Base-by-base conservation (phyloP, 1,140 invertebrate genomes). In the Plodia interpunctella region DNA sequence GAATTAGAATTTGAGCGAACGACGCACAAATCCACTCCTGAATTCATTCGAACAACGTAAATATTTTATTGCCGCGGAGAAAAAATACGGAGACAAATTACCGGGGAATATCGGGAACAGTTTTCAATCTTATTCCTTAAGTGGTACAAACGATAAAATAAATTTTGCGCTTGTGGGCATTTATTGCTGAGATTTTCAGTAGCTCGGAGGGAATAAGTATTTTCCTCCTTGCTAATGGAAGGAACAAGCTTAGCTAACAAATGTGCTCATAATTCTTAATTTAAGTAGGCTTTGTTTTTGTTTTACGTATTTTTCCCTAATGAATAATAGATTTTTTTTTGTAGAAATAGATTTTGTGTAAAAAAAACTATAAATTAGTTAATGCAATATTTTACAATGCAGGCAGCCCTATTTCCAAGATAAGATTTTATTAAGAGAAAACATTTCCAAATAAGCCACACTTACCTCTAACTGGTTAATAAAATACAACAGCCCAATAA, bases 91-190 rank as follows among this genome's bases (percentile, higher is more conserved):
- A 62, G 65, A 74, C 65, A 81, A 85, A 86, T 85, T 86, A 84
- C 79, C 73, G 72, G 63, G 73, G 80, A 88, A 86, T 84, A 84
- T 87, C 75, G 77, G 76, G 75, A 80, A 74, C 72, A 79, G 77
- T 86, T 88, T 82, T 80, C 80, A 87, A 84, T 86, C 83, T 80
- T 85, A 89, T 88, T 87, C 75, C 82, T 86, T 89, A 87, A 88
- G 87, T 89, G 87, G 81, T 80, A 79, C 79, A 84, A 80, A 83
- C 85, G 76, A 89, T 89, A 86, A 89, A 84, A 87, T 85, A 88
- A 87, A 87, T 87, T 86, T 74, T 76, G 80, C 80, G 68, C 75
- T 84, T 84, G 78, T 77, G 79, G 80, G 80, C 74, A 81, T 88
- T 86, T 88, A 89, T 87, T 77, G 77, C 87, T 72, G 82, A 87